Conservation (phyloP, 2,888 invertebrate species). For the Theretra japonica region DNA sequence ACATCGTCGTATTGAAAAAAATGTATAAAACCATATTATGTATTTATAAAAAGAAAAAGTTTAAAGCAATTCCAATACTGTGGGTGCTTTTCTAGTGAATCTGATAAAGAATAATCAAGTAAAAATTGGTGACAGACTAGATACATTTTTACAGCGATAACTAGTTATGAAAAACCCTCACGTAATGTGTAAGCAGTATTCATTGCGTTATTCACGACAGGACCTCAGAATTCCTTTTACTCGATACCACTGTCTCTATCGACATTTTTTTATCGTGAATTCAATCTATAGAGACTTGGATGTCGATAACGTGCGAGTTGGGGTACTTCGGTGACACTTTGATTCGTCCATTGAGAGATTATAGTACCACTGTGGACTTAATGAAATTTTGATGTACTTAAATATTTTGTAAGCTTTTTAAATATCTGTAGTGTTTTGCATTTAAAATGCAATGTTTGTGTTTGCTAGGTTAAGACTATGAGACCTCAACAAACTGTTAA, state of each 20-base stretch:
- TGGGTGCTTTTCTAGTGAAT: constrained; percentile 12
- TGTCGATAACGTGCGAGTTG: background rate
- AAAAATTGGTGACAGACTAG: background rate
- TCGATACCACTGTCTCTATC: background rate
- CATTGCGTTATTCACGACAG: background rate
- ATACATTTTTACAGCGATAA: background rate
- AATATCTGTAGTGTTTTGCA: constrained; percentile 62
- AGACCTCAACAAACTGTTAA: background rate
- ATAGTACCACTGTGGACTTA: constrained; percentile 66
- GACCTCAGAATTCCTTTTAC: background rate
- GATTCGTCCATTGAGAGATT: constrained; percentile 78
- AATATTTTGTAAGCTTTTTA: constrained; percentile 70
- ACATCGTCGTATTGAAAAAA: background rate
- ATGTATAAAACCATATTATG: background rate
- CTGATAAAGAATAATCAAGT: background rate
- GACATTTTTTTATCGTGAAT: background rate
- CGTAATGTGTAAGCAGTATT: background rate
- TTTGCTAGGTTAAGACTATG: constrained; percentile 47
- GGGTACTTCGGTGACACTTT: constrained; percentile 19
- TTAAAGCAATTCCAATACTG: constrained; percentile 11
- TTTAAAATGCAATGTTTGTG: constrained; percentile 66
- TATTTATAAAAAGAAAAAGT: background rate
- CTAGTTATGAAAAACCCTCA: background rate
- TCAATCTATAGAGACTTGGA: background rate
- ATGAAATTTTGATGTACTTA: constrained; percentile 77